Evolutionary conservation across 2,797 vertebrate species (phyloP), one percentile per base, ranked within the genome.

Genomic region (Eulemur coronatus): DNA sequence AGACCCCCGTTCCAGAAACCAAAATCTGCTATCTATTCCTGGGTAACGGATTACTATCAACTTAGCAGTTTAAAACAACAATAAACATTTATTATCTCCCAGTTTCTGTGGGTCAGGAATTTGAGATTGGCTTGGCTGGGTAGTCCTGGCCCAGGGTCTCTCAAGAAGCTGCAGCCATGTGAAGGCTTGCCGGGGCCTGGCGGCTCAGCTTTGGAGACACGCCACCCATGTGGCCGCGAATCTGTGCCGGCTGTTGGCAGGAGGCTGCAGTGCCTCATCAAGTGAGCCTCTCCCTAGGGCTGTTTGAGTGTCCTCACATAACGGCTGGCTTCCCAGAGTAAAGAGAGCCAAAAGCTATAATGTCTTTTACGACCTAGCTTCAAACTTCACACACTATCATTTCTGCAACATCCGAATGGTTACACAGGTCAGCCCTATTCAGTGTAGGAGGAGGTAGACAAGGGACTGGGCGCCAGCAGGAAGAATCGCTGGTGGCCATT

Each of bases 11-110:
- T 82, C 81, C 48, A 85, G 46, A 95, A 81, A 91, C 26, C 20
- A 55, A 65, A 93, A 52, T 75, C 86, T 91, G 33, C 93, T 94
- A 43, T 70, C 61, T 78, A n/a, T 65, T 90, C 28, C 73, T 93
- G 43, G 72, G 67, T 59, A 96, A 93, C 57, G 92, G 78, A 97
- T 80, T 52, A 89, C 82, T 91, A 75, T 35, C 90, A 84, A 65
- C 15, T 65, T n/a, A n/a, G 63, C 63, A 65, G 30, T 65, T 65
- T n/a, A 65, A 91, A 87, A 95, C 35, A 82, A 59, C 13, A 90
- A 41, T 20, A 67, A 92, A 61, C 35, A 88, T 84, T 89, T 92
- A 86, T 65, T 92, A 69, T 79, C 22, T 35, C 70, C 72, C 18
- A 50, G 26, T 80, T 84, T 95, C 81, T 50, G 33, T 72, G 50